Conservation (phyloP, 1,140 invertebrate species). For the Lordiphosa collinella region DNA sequence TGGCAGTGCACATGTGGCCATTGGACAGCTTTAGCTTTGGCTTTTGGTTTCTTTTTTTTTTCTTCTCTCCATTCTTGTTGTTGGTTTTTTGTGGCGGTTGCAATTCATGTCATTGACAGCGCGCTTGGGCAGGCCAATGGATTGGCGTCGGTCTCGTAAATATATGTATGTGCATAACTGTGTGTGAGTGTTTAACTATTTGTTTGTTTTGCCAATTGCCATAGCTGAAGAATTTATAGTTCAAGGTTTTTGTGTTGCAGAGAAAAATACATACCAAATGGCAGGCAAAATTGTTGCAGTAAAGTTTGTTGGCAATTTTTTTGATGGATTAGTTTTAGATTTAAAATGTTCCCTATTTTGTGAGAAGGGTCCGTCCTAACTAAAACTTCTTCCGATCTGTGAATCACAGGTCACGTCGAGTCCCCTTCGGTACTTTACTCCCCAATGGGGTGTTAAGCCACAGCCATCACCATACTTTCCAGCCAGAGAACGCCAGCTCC, state of each 20-base stretch:
- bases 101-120: constrained; percentile 72
- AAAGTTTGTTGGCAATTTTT: constrained; percentile 2
- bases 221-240: constrained; percentile 34
- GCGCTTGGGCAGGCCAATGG: constrained; percentile 26
- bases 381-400: no score
- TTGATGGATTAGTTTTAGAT: no score
- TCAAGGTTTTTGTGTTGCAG: constrained; percentile 39
- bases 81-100: constrained; percentile 36
- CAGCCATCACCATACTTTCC: no score
- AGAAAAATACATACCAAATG: background rate
- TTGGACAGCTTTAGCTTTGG: constrained; percentile 22
- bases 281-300: background rate
- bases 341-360: no score
- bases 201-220: constrained; percentile 30
- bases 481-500: no score
- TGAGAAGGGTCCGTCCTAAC: no score
- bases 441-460: no score
- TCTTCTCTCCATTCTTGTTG: no score
- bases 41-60: constrained; percentile 26
- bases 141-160: constrained; percentile 9
- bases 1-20: constrained; percentile 60
- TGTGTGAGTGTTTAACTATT: constrained; percentile 43
- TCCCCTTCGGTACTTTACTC: no score
- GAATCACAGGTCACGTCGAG: no score
- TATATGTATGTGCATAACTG: constrained; percentile 13